Evolutionary conservation across 2,888 invertebrate genomes (phyloP).

Genomic region (Sipha maydis): DNA sequence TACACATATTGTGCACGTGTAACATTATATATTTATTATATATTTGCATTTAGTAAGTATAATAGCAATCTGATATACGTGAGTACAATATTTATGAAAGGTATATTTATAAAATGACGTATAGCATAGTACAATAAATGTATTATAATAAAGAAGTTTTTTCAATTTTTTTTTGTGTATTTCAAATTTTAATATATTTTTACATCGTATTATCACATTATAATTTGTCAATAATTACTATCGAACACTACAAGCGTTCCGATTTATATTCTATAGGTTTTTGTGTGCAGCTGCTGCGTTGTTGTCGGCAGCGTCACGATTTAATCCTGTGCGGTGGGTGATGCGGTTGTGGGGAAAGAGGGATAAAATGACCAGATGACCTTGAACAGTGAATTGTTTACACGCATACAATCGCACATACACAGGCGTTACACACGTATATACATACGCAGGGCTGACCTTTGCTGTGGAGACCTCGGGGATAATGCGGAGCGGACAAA

Average conservation of each 20-base stretch:
- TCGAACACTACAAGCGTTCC: not conserved
- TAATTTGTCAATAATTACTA: not conserved
- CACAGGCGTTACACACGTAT: not conserved
- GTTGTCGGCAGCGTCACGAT: not conserved
- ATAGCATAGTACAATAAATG: not conserved
- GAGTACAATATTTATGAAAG: not conserved
- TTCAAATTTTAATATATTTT: too few relatives aligned
- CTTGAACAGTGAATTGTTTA: constrained; percentile 24
- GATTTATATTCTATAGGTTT: not conserved
- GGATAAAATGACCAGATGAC: not conserved
- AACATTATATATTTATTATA: too few relatives aligned
- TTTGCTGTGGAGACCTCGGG: not conserved
- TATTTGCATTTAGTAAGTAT: too few relatives aligned
- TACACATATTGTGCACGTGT: too few relatives aligned
- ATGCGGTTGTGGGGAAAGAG: not conserved
- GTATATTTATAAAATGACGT: not conserved
- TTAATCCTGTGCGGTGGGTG: not conserved
- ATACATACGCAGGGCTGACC: not conserved
- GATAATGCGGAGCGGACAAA: not conserved
- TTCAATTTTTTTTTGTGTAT: not conserved
- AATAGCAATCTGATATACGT: too few relatives aligned
- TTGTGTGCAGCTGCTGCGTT: not conserved
- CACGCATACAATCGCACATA: not conserved
- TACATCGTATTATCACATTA: not conserved
- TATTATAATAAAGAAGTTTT: not conserved